Percentiles rank a stretch among this genome's conserved stretches.
Conservation (phyloP, 2,113 vertebrate species). For the Myocastor coypus region DNA sequence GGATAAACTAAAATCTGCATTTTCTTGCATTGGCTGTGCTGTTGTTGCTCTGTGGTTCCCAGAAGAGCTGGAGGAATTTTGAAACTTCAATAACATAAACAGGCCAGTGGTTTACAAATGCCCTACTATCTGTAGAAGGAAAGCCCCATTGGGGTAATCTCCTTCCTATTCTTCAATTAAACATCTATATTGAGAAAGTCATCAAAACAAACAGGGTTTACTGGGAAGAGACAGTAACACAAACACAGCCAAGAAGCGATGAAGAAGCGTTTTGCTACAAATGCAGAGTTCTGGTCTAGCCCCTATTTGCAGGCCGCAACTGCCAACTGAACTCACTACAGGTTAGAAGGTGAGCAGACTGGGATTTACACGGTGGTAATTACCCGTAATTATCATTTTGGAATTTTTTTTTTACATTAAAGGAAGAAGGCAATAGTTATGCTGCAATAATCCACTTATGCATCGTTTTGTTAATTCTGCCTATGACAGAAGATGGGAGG, state of each 20-base stretch:
- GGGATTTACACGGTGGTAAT: slow-evolving; percentile 60
- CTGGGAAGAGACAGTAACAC: not conserved
- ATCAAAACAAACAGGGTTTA: slow-evolving; percentile 22
- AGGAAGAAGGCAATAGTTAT: slow-evolving; percentile 73
- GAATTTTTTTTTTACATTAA: slow-evolving; percentile 77
- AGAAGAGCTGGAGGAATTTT: not conserved
- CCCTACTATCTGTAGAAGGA: slow-evolving; percentile 1
- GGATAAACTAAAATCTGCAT: not conserved
- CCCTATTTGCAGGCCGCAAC: not conserved
- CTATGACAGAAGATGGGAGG: slow-evolving; percentile 35
- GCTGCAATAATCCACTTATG: slow-evolving; percentile 69
- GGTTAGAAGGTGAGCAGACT: slow-evolving; percentile 59
- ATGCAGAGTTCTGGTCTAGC: not conserved
- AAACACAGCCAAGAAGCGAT: not conserved
- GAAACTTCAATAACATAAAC: not conserved
- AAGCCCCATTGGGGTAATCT: not conserved
- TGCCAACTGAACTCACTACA: slow-evolving; percentile 58
- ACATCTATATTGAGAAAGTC: slow-evolving; percentile 20
- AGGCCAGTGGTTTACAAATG: slow-evolving; percentile 7
- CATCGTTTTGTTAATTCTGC: slow-evolving; percentile 64
- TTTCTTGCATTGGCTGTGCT: not conserved
- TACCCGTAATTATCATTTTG: slow-evolving; percentile 72
- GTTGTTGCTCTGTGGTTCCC: not conserved
- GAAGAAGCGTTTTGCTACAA: not conserved
- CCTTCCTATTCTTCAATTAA: slow-evolving; percentile 51